Base-by-base conservation (phyloP, 2,888 invertebrate genomes). In the Netelia inedita region DNA sequence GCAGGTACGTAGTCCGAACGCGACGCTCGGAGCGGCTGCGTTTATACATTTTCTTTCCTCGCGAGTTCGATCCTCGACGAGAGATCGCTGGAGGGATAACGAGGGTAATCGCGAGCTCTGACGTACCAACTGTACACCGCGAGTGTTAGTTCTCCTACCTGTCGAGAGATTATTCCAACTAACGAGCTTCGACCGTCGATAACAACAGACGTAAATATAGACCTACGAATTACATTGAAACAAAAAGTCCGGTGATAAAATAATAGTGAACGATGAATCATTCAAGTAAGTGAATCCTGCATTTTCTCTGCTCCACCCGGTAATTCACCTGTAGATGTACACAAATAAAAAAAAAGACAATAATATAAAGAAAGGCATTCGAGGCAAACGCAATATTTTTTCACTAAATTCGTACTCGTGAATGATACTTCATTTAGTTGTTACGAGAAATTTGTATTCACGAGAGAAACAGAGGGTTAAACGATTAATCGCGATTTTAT, bases 11-110 rank as follows among this genome's bases (percentile, higher is more conserved):
- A 14, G 66, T 68, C 50, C 59, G 46, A 14, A 63, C n/a, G 53
- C 73, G 46, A 74, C 41, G 68, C 57, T 63, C 8, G 21, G 16
- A 23, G 3, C 10, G 79, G 35, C 63, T 74, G 69, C 79, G 79
- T 65, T 68, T 68, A 68, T 14, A 41, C 9, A 19, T 53, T 28
- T 21, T 41, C 23, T 46, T 35, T 53, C 57, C 23, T 43, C 43
- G 46, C 11, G 23, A 16, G 43, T 46, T 78, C 68, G 50, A 61
- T 78, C 55, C 53, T 65, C 3, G 8, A 10, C n/a, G 50, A 11
- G 66, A 50, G 59, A 68, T 71, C 55, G 41, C 21, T n/a, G 57
- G 57, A 19, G 16, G 57, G 66, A 11, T 35, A 35, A 35, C 35
- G 35, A 35, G 35, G 66, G 19, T 41, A 68, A 59, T 6, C 43